Evolutionary conservation across 2,113 vertebrate genomes (phyloP).

Genomic region (Pipa parva): DNA sequence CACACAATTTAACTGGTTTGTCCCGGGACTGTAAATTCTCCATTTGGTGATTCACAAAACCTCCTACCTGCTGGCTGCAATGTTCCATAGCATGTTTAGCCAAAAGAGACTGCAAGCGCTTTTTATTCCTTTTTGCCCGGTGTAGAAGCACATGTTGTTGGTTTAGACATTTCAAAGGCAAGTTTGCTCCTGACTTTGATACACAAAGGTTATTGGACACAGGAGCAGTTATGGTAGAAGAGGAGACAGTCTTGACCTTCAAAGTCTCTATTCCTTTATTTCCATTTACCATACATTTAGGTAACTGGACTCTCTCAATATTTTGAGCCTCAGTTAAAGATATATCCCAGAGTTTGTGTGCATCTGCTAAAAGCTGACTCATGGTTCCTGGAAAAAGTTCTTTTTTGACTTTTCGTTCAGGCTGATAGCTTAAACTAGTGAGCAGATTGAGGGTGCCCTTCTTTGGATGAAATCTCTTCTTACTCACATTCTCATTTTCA

Average conservation of each 20-base stretch:
- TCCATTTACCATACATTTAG: constrained; percentile 56
- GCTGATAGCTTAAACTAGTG: constrained; percentile 56
- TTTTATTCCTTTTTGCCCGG: constrained; percentile 66
- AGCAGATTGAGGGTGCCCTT: constrained; percentile 57
- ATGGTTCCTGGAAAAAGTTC: constrained; percentile 48
- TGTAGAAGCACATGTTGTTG: constrained; percentile 68
- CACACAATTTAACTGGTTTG: constrained; percentile 46
- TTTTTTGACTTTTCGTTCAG: constrained; percentile 64
- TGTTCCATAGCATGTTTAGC: constrained; percentile 73
- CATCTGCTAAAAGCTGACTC: constrained; percentile 50
- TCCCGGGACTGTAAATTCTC: constrained; percentile 53
- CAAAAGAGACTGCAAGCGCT: constrained; percentile 75
- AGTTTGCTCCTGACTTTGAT: constrained; percentile 59
- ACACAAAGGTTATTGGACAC: constrained; percentile 45
- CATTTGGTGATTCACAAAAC: constrained; percentile 62
- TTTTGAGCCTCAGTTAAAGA: constrained; percentile 48
- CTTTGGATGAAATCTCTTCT: constrained; percentile 55
- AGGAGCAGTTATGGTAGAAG: constrained; percentile 40
- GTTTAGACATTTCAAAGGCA: constrained; percentile 63
- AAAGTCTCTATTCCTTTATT: constrained; percentile 53
- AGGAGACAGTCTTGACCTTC: constrained; percentile 43
- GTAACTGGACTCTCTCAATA: constrained; percentile 52
- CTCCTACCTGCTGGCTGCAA: constrained; percentile 75
- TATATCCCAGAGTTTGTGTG: constrained; percentile 53
- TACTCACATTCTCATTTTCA: constrained; percentile 55